Conservation (phyloP, 2,888 invertebrate genomes). For the Habrosyne pyritoides region DNA sequence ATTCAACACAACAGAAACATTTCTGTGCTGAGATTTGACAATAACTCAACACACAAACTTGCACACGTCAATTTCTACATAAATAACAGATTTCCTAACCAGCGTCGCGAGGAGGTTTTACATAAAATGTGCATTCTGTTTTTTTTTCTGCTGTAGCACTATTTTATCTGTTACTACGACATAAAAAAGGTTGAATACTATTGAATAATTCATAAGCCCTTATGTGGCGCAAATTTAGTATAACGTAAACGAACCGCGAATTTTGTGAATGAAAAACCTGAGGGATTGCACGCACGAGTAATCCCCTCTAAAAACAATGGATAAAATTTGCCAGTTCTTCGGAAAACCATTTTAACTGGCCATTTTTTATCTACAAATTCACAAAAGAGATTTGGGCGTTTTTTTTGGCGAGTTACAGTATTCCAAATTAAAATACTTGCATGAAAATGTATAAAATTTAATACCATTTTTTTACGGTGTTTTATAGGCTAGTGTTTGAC, state of each 20-base stretch:
- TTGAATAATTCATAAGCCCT: constrained; percentile 66
- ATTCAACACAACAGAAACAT: background rate
- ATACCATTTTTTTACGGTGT: no score
- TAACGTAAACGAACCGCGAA: constrained; percentile 65
- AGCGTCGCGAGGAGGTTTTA: constrained; percentile 22
- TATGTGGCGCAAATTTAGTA: constrained; percentile 55
- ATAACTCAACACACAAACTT: background rate
- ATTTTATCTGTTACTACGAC: constrained; percentile 39
- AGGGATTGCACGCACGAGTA: constrained; percentile 8
- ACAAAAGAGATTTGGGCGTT: background rate
- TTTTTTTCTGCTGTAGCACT: constrained; percentile 31
- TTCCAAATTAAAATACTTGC: no score
- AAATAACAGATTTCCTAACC: constrained; percentile 11
- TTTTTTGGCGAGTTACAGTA: background rate
- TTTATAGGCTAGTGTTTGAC: no score
- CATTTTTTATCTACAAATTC: background rate
- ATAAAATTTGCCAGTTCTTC: background rate
- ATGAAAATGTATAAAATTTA: no score
- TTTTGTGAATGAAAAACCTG: constrained; percentile 41
- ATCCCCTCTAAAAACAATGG: constrained; percentile 5
- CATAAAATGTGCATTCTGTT: constrained; percentile 31
- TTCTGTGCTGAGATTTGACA: background rate
- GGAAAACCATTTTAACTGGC: background rate
- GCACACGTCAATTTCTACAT: background rate
- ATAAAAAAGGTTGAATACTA: constrained; percentile 57